These are phyloP conservation scores for Microplitis deprimator DNA, from an alignment of 2,888 invertebrate species.

Conservation along the genomic window DNA sequence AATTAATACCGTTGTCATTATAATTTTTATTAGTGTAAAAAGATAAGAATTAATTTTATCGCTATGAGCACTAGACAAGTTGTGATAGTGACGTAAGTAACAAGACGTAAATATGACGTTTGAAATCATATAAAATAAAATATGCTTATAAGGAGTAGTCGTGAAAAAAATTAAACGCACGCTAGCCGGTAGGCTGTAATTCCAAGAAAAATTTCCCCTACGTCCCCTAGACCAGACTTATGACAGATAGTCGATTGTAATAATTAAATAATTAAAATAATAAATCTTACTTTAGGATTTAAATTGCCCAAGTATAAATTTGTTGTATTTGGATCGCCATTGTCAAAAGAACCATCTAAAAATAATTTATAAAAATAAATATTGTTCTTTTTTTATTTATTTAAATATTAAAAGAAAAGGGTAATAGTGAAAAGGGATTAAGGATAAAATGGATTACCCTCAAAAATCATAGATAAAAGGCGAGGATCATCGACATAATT, in stretches of 20 bases:
- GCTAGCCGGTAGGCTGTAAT: too few species aligned
- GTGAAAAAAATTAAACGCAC: too few species aligned
- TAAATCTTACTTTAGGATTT: conserved; percentile 86
- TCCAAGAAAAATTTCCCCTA: too few species aligned
- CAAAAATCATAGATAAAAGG: conserved; percentile 61
- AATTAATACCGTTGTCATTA: too few species aligned
- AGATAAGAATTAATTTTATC: too few species aligned
- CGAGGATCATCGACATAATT: conserved; percentile 62
- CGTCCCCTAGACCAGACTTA: too few species aligned
- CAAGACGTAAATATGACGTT: too few species aligned
- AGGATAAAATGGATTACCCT: conserved; percentile 56
- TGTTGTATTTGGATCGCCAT: conserved; percentile 97
- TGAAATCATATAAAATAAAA: too few species aligned
- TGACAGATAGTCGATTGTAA: conserved; percentile 1
- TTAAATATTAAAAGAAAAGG: neutral
- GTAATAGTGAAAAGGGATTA: neutral
- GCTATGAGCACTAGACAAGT: too few species aligned
- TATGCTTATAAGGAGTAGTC: too few species aligned
- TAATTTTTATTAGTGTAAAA: too few species aligned
- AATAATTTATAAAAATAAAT: conserved; percentile 43
- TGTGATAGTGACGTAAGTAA: too few species aligned
- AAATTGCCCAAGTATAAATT: conserved; percentile 98
- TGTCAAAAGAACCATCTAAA: conserved; percentile 87
- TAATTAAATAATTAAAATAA: neutral
- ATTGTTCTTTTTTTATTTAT: neutral